Conservation (phyloP, 2,113 vertebrate genomes). For the Phrynocephalus versicolor region DNA sequence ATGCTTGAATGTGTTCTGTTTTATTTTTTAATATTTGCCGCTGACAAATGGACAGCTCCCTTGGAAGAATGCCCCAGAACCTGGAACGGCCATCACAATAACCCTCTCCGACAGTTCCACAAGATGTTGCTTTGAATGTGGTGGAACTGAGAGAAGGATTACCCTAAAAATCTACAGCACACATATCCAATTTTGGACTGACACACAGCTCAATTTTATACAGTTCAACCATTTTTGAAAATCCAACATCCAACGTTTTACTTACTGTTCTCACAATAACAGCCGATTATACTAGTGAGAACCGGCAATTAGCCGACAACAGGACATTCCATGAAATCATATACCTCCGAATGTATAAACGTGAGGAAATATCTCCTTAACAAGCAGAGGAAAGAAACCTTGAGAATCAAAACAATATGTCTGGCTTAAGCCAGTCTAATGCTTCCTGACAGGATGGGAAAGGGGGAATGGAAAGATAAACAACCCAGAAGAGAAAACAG, state of each 20-base stretch:
- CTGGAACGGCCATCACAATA: too few relatives aligned
- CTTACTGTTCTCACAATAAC: neutral
- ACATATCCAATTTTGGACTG: too few relatives aligned
- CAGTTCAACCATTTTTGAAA: neutral
- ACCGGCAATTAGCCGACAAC: neutral
- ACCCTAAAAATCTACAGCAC: too few relatives aligned
- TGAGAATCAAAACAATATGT: neutral
- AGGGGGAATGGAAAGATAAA: slow-evolving; percentile 32
- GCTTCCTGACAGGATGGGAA: slow-evolving; percentile 45
- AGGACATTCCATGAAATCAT: neutral
- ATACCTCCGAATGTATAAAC: neutral
- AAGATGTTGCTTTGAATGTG: too few relatives aligned
- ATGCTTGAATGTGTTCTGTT: too few relatives aligned
- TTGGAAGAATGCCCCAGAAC: too few relatives aligned
- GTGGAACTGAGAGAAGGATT: too few relatives aligned
- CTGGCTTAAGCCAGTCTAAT: slow-evolving; percentile 52
- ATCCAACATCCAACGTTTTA: neutral
- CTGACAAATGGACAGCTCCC: too few relatives aligned
- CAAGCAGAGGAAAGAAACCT: neutral
- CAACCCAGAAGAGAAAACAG: slow-evolving; percentile 29
- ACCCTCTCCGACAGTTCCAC: too few relatives aligned
- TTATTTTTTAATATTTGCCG: too few relatives aligned
- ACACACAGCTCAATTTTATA: neutral
- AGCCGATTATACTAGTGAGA: neutral
- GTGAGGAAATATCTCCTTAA: neutral